Percentiles rank a stretch among this genome's conserved stretches.
These are phyloP conservation scores for Galerucella pusilla DNA, from an alignment of 2,888 invertebrate genomes.

Conservation along the genomic window DNA sequence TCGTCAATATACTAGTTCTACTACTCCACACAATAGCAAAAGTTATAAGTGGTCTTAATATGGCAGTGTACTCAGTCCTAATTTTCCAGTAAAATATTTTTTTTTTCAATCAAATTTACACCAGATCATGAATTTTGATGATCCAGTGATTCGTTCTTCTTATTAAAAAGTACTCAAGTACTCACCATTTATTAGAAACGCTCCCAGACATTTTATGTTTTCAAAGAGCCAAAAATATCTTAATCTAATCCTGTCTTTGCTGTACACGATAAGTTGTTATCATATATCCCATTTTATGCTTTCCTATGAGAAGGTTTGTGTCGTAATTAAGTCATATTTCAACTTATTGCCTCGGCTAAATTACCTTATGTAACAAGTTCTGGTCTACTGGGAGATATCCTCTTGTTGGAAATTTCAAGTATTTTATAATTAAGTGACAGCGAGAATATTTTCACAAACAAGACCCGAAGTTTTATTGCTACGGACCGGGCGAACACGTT, in stretches of 20 bases:
- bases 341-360: conserved; percentile 29
- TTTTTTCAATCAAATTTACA: no score
- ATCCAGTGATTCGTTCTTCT: no score
- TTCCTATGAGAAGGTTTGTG: conserved; percentile 21
- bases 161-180: no score
- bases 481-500: not conserved
- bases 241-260: not conserved
- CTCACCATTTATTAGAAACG: no score
- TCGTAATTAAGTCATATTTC: conserved; percentile 33
- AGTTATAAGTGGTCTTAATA: no score
- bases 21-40: no score
- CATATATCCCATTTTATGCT: conserved; percentile 3
- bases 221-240: not conserved
- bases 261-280: conserved; percentile 18
- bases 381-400: conserved; percentile 21
- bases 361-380: conserved; percentile 30
- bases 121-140: no score
- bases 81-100: no score
- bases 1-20: no score
- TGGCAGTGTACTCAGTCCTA: no score
- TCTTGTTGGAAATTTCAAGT: conserved; percentile 29
- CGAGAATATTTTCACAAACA: conserved; percentile 5
- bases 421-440: conserved; percentile 29
- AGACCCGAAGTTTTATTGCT: conserved; percentile 8
- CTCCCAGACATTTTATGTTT: no score